Conservation (phyloP, 23 tunicate genomes). For the Styela plicata region DNA sequence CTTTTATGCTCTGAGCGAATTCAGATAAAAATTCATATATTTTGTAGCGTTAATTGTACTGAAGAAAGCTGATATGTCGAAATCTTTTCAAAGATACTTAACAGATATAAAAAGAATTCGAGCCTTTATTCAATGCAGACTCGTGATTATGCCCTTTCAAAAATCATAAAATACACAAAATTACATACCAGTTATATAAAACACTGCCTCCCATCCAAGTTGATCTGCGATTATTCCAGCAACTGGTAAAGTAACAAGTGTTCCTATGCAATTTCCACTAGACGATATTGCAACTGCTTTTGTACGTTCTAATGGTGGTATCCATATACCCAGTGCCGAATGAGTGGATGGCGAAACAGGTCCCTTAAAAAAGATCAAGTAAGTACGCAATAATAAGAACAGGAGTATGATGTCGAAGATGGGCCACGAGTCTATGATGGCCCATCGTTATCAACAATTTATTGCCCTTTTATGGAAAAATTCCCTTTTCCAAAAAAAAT, state of each 20-base stretch:
- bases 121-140: too few species aligned
- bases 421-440: background rate
- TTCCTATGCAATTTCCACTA: constrained; percentile 64
- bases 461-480: background rate
- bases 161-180: background rate
- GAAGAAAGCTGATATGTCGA: too few species aligned
- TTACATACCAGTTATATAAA: constrained; percentile 57
- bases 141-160: too few species aligned
- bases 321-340: constrained; percentile 71
- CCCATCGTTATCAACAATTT: too few species aligned
- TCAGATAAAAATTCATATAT: too few species aligned
- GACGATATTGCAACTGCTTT: constrained; percentile 38
- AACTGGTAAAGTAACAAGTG: constrained; percentile 41
- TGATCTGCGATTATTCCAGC: constrained; percentile 57
- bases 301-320: constrained; percentile 70
- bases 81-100: too few species aligned
- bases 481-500: too few species aligned
- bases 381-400: background rate
- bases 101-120: too few species aligned
- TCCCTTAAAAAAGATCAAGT: constrained; percentile 14
- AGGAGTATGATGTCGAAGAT: background rate
- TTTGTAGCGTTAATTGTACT: too few species aligned
- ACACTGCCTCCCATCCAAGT: constrained; percentile 76
- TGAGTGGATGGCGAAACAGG: constrained; percentile 61
- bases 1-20: too few species aligned